A percentile compares a stretch with the other conserved stretches of the same genome.
Conservation (phyloP, 2,113 vertebrate species). For the Albula goreensis region DNA sequence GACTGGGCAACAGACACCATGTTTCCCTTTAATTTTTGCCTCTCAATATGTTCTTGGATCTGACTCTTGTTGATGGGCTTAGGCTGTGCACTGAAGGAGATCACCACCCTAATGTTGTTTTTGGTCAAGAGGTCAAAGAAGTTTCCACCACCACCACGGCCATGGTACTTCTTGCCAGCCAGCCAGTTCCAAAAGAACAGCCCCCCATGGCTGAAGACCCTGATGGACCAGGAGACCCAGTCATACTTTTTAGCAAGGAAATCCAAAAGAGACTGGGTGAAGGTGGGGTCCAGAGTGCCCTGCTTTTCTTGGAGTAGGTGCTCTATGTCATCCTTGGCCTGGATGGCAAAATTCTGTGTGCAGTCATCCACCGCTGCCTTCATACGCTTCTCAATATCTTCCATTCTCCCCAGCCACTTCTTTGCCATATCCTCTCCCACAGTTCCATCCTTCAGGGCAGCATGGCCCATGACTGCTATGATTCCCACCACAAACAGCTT, state of each 20-base stretch:
- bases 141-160: constrained; percentile 60
- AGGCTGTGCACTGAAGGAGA: constrained; percentile 68
- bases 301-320: constrained; percentile 52
- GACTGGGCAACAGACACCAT: constrained; percentile 66
- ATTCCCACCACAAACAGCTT: constrained; percentile 75
- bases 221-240: constrained; percentile 75
- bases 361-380: constrained; percentile 75
- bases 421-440: constrained; percentile 64
- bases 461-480: constrained; percentile 71
- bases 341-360: constrained; percentile 64
- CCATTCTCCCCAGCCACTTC: constrained; percentile 72
- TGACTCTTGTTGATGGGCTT: constrained; percentile 65
- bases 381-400: constrained; percentile 70
- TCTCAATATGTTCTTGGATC: constrained; percentile 66
- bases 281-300: constrained; percentile 43
- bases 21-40: constrained; percentile 63
- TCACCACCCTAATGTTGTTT: constrained; percentile 66
- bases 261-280: constrained; percentile 59
- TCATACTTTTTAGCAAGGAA: constrained; percentile 69
- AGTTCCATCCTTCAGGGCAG: constrained; percentile 65
- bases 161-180: constrained; percentile 71
- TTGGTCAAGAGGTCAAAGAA: constrained; percentile 70
- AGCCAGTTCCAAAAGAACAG: constrained; percentile 75
- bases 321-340: constrained; percentile 71
- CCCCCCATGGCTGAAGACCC: constrained; percentile 61